These are phyloP conservation scores for Columba guinea DNA, from an alignment of 2,797 vertebrate species.

Conservation along the genomic window DNA sequence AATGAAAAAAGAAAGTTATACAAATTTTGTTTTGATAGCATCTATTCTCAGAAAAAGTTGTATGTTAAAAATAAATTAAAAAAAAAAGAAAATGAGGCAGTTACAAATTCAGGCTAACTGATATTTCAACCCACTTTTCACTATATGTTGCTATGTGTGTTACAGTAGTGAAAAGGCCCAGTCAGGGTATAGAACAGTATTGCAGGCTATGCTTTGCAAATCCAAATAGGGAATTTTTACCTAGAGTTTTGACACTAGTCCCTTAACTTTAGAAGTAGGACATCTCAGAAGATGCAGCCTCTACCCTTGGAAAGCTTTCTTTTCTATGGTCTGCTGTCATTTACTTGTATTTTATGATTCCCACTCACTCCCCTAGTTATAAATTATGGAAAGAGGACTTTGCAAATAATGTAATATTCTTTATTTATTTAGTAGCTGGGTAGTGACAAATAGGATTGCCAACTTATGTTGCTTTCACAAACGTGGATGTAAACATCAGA, in stretches of 20 bases:
- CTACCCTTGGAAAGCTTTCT: neutral
- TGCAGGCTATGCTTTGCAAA: neutral
- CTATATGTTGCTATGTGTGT: neutral
- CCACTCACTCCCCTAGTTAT: neutral
- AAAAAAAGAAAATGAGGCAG: fast-evolving
- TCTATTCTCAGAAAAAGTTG: neutral
- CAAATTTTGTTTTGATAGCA: neutral
- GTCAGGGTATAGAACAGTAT: neutral
- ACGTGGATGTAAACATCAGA: neutral
- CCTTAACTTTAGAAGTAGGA: neutral
- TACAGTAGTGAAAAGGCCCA: neutral
- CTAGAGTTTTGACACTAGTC: neutral
- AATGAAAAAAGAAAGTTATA: neutral
- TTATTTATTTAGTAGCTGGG: neutral
- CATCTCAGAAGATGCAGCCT: neutral
- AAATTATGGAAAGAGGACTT: neutral
- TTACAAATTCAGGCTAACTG: neutral
- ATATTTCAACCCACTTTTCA: neutral
- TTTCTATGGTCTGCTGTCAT: neutral
- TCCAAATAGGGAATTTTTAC: neutral
- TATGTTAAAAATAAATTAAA: neutral
- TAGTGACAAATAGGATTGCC: neutral
- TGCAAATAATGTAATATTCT: neutral
- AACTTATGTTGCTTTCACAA: neutral
- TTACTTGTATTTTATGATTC: neutral